Conservation (phyloP, 2,888 invertebrate genomes). For the Athripsodes cinereus region DNA sequence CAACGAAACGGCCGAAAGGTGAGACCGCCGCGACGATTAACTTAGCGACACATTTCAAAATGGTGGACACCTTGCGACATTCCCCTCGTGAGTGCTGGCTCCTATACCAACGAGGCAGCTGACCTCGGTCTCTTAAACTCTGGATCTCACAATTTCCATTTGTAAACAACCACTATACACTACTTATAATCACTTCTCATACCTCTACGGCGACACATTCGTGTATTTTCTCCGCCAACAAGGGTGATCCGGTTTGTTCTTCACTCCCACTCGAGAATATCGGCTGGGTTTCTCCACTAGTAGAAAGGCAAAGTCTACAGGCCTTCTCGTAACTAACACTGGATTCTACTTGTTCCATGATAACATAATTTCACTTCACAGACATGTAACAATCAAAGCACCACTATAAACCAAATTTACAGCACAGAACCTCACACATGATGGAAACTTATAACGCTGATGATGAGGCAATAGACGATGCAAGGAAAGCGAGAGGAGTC, state of each 20-base stretch:
- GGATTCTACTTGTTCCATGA: slow-evolving; percentile 16
- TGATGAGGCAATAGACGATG: slow-evolving; percentile 37
- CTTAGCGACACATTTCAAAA: slow-evolving; percentile 40
- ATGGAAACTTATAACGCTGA: slow-evolving; percentile 52
- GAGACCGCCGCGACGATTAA: slow-evolving; percentile 16
- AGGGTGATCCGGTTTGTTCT: slow-evolving; percentile 48
- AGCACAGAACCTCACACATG: slow-evolving; percentile 50
- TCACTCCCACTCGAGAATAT: slow-evolving; percentile 54
- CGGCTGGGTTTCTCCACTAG: slow-evolving; percentile 54
- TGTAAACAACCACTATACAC: slow-evolving; percentile 6
- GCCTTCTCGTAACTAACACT: slow-evolving; percentile 35
- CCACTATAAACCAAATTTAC: slow-evolving; percentile 17
- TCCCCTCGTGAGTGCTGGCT: slow-evolving; percentile 48
- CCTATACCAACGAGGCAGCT: slow-evolving; percentile 35
- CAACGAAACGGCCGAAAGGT: not conserved
- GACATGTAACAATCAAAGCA: not conserved
- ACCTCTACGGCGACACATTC: slow-evolving; percentile 63
- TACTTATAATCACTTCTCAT: slow-evolving; percentile 32
- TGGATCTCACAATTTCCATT: slow-evolving; percentile 32
- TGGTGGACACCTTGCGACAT: slow-evolving; percentile 57
- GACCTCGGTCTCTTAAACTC: slow-evolving; percentile 33
- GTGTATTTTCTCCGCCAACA: slow-evolving; percentile 58
- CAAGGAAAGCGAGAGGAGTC: slow-evolving; percentile 41
- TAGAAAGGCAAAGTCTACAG: slow-evolving; percentile 59
- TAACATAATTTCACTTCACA: slow-evolving; percentile 4